Evolutionary conservation across 2,113 vertebrate genomes (phyloP).

Genomic region (Dermatemys mawii): DNA sequence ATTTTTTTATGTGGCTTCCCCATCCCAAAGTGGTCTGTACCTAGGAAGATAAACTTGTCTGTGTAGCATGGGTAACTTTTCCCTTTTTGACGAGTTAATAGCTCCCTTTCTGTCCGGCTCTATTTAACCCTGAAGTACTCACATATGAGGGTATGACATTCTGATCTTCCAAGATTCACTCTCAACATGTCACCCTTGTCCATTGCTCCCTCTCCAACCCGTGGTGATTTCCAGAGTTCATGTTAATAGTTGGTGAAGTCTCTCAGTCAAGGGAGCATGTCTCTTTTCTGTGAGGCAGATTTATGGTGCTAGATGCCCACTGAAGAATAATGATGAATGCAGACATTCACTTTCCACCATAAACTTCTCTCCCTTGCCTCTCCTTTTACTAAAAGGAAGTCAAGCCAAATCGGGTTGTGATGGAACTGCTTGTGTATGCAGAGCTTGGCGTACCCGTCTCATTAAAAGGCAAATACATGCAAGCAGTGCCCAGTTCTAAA

Average conservation of each 20-base stretch:
- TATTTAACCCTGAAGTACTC: constrained; percentile 6
- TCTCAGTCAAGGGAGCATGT: neutral
- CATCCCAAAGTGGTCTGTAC: neutral
- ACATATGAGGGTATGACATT: neutral
- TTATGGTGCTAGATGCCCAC: neutral
- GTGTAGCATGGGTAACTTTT: neutral
- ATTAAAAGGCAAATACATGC: neutral
- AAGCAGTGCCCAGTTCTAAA: neutral
- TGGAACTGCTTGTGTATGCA: rapidly evolving
- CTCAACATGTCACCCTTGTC: neutral
- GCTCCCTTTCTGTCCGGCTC: constrained; percentile 11
- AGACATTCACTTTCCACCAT: neutral
- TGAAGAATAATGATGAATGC: neutral
- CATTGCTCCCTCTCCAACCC: rapidly evolving
- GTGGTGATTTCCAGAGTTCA: neutral
- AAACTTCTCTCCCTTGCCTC: rapidly evolving
- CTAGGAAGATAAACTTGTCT: neutral
- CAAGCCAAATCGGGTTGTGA: rapidly evolving
- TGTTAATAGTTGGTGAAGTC: neutral
- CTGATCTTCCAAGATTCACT: neutral
- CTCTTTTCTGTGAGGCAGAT: neutral
- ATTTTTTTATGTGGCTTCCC: rapidly evolving
- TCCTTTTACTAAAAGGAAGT: neutral
- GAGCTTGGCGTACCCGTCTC: rapidly evolving
- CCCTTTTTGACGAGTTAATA: neutral